These are phyloP conservation scores for Drosophila longiperda DNA, from an alignment of 2,888 invertebrate species.

Conservation along the genomic window DNA sequence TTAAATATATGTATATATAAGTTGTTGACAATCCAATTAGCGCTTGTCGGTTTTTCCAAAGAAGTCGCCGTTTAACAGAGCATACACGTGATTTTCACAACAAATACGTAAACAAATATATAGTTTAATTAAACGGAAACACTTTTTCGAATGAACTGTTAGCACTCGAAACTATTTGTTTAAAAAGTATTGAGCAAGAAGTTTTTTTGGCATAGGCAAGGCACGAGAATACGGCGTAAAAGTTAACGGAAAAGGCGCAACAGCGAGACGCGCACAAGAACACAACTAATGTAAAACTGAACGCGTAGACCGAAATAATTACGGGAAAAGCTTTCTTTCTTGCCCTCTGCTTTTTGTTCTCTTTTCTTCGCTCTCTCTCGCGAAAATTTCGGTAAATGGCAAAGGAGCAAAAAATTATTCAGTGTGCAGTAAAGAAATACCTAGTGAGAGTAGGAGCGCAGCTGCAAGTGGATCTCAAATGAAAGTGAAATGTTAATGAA, in stretches of 20 bases:
- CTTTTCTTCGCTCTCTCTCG: slow-evolving; percentile 35
- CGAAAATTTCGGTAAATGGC: slow-evolving; percentile 36
- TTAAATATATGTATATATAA: slow-evolving; percentile 2
- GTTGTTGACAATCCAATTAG: slow-evolving; percentile 78
- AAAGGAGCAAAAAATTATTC: slow-evolving; percentile 47
- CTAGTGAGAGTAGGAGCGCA: slow-evolving; percentile 6
- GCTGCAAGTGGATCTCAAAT: slow-evolving; percentile 5
- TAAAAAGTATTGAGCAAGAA: slow-evolving; percentile 4
- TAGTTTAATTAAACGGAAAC: slow-evolving; percentile 11
- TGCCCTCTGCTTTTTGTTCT: slow-evolving; percentile 44
- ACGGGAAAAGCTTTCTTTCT: slow-evolving; percentile 33
- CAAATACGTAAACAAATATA: background rate
- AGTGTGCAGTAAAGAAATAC: slow-evolving; percentile 38
- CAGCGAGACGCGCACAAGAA: slow-evolving; percentile 66
- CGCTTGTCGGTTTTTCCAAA: slow-evolving; percentile 29
- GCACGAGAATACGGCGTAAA: slow-evolving; percentile 27
- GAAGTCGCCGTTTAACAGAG: slow-evolving; percentile 39
- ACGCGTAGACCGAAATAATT: slow-evolving; percentile 32
- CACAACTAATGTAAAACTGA: slow-evolving; percentile 75
- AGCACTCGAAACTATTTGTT: background rate
- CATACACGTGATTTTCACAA: slow-evolving; percentile 33
- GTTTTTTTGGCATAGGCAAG: slow-evolving; percentile 23
- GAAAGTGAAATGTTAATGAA: slow-evolving; percentile 35
- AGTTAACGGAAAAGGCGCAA: slow-evolving; percentile 20
- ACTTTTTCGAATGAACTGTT: slow-evolving; percentile 7